phyloP scores from a whole-genome alignment of 2,888 invertebrate species.

The Nebria brevicollis region DNA sequence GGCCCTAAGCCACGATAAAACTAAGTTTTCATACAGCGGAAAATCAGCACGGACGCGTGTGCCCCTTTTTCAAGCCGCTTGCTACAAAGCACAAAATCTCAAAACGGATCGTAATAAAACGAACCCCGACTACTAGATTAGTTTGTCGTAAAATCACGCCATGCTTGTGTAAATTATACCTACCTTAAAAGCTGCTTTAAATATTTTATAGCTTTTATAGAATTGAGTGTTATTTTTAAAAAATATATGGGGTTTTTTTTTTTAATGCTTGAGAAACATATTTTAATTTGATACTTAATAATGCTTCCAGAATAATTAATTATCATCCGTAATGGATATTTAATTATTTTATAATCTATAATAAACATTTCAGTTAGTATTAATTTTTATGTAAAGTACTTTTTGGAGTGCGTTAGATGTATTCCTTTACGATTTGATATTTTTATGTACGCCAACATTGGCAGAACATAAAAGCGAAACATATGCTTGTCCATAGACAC shows the following conservation, averaged over 20 bases:
- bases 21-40: conserved; percentile 42
- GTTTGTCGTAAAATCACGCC: conserved; percentile 23
- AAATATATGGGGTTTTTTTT: too few relatives aligned
- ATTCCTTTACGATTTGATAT: too few relatives aligned
- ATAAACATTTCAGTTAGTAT: too few relatives aligned
- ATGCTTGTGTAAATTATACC: background rate
- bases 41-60: background rate
- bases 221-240: background rate
- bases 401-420: too few relatives aligned
- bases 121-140: conserved; percentile 31
- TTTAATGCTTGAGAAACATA: too few relatives aligned
- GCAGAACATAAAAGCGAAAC: conserved; percentile 33
- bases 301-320: too few relatives aligned
- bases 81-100: conserved; percentile 36
- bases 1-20: conserved; percentile 44
- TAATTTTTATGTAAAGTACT: too few relatives aligned
- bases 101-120: conserved; percentile 38
- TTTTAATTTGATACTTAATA: too few relatives aligned
- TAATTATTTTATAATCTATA: too few relatives aligned
- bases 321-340: too few relatives aligned
- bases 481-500: conserved; percentile 42
- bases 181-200: background rate
- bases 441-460: background rate
- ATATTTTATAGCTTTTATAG: background rate
- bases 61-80: background rate